A percentile compares a stretch with the other conserved stretches of the same genome.
These are phyloP conservation scores for Melanostoma mellinum DNA, from an alignment of 2,888 invertebrate species.

Conservation along the genomic window DNA sequence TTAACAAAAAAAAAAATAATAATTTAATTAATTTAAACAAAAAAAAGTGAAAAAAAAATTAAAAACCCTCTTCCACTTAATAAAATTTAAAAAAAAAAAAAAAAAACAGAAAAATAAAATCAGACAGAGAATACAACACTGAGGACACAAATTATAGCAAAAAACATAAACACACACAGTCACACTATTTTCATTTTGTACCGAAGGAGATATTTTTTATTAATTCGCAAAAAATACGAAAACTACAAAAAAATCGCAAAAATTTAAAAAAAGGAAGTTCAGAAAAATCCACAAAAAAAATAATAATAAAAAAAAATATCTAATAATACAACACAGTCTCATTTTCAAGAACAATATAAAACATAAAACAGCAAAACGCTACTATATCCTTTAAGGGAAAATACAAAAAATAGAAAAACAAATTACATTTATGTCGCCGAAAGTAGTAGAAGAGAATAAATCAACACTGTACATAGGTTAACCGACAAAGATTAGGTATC, in stretches of 20 bases:
- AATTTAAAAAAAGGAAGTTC: slow-evolving; percentile 69
- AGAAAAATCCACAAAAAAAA: slow-evolving; percentile 52
- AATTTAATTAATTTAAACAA: slow-evolving; percentile 74
- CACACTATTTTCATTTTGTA: slow-evolving; percentile 73
- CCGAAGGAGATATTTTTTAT: slow-evolving; percentile 67
- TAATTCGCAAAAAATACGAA: slow-evolving; percentile 60
- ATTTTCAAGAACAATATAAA: slow-evolving; percentile 70
- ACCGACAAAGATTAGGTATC: slow-evolving; percentile 49
- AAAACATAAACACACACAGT: slow-evolving; percentile 39
- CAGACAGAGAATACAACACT: slow-evolving; percentile 26
- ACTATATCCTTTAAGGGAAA: slow-evolving; percentile 44
- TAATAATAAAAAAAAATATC: slow-evolving; percentile 52
- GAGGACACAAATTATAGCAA: slow-evolving; percentile 63
- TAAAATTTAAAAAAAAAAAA: slow-evolving; percentile 54
- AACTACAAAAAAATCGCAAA: slow-evolving; percentile 54
- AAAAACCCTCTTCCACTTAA: slow-evolving; percentile 73
- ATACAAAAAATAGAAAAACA: slow-evolving; percentile 41
- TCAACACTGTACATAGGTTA: slow-evolving; percentile 56
- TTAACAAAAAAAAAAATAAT: slow-evolving; percentile 72
- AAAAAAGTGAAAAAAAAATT: slow-evolving; percentile 74
- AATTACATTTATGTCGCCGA: slow-evolving; percentile 20
- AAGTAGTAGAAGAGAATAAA: slow-evolving; percentile 46
- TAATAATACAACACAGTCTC: slow-evolving; percentile 51
- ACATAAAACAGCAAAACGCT: slow-evolving; percentile 52
- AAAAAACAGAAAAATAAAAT: slow-evolving; percentile 25